These are phyloP conservation scores for Paralichthys olivaceus DNA, from an alignment of 2,113 vertebrate genomes.

Conservation along the genomic window DNA sequence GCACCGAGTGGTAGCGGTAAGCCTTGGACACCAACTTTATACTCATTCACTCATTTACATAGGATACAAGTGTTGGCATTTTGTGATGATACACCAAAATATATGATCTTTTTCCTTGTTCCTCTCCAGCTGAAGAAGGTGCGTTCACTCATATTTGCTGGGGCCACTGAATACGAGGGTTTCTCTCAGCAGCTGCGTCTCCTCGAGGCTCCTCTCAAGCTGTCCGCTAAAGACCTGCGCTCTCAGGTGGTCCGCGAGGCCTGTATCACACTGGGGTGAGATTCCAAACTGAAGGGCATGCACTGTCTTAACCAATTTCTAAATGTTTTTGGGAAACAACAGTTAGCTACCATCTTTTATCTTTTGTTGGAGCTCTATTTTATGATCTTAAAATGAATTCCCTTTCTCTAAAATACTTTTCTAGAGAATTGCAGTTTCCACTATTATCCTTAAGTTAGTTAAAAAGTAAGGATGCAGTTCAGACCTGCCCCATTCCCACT, in stretches of 20 bases:
- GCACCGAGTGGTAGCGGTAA: conserved; percentile 93
- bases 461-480: background rate
- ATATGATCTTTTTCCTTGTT: conserved; percentile 8
- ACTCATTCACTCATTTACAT: background rate
- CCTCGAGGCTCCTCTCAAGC: conserved; percentile 92
- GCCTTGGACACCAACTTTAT: background rate
- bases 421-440: background rate
- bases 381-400: background rate
- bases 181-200: conserved; percentile 96
- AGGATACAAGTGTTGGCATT: background rate
- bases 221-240: conserved; percentile 95
- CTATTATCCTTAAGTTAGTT: background rate
- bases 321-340: background rate
- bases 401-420: background rate
- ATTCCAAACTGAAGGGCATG: background rate
- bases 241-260: conserved; percentile 98
- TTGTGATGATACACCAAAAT: background rate
- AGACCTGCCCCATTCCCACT: background rate
- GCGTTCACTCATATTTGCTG: conserved; percentile 92
- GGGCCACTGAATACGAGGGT: conserved; percentile 91
- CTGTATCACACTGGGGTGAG: conserved; percentile 96
- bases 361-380: background rate
- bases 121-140: conserved; percentile 92
- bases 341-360: background rate
- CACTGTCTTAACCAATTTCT: background rate